Percentiles rank a stretch among this genome's conserved stretches.
Conservation (phyloP, 2,888 invertebrate species). For the Polyploca ridens region DNA sequence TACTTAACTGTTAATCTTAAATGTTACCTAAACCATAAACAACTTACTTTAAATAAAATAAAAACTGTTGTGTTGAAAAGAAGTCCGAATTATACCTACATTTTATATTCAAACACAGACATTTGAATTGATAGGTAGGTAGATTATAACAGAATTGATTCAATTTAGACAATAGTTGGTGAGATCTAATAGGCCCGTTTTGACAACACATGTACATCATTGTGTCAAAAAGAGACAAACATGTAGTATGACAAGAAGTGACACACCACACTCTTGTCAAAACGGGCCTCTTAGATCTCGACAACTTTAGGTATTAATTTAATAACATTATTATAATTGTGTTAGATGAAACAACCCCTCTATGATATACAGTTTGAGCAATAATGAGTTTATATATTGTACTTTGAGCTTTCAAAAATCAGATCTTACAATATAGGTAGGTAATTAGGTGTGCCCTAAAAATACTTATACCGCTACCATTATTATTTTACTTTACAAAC, state of each 20-base stretch:
- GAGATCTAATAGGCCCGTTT: too few relatives aligned
- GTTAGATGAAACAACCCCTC: not conserved
- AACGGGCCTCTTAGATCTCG: too few relatives aligned
- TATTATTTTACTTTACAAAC: too few relatives aligned
- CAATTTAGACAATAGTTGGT: too few relatives aligned
- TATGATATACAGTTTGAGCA: not conserved
- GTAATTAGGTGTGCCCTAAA: too few relatives aligned
- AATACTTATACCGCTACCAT: not conserved
- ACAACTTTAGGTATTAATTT: too few relatives aligned
- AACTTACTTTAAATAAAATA: not conserved
- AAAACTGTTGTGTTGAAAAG: not conserved
- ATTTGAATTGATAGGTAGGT: not conserved
- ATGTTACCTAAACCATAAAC: not conserved
- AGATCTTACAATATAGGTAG: not conserved
- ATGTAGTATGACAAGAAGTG: too few relatives aligned
- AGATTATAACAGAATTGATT: not conserved
- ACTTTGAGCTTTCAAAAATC: not conserved
- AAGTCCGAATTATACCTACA: not conserved
- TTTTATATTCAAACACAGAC: not conserved
- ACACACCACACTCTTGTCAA: too few relatives aligned
- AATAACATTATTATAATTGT: too few relatives aligned
- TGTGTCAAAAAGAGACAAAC: too few relatives aligned
- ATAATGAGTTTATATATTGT: not conserved
- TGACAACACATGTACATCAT: too few relatives aligned
- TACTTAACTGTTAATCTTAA: not conserved